Base-by-base conservation (phyloP, 2,888 invertebrate genomes). In the Dryobotodes eremita region DNA sequence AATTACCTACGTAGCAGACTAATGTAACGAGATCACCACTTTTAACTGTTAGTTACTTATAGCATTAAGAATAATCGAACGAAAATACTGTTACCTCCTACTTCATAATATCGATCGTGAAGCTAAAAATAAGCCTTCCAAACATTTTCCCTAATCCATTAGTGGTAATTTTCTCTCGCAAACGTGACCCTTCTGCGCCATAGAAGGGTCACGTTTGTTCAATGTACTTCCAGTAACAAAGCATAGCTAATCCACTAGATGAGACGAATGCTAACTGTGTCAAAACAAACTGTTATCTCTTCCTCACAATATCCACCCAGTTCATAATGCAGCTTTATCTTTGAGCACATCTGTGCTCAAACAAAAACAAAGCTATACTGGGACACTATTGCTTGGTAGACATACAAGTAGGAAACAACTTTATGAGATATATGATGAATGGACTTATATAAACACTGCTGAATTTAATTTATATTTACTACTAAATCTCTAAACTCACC, bases 221-320 rank as follows among this genome's bases (percentile, higher is more conserved):
- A 55, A 48, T 62, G 31, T 36, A 36, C 31, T 36, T n/a, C 0
- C 17, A n/a, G 36, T 42, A 50, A 42, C 20, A 42, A 73, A 65
- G 10, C 50, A 36, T 4, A 66, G 15, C 6, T 36, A 61, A 66
- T 55, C 11, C 8, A 42, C 17, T 3, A 26, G 31, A 64, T 53
- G 23, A 55, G 15, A n/a, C 15, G 15, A 55, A 62, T 55, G 26
- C 5, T 42, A 20, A 26, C n/a, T 46, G 31, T 42, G 15, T 66
- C 59, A 53, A 53, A 83, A 66, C 59, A 66, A 55, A 61, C n/a
- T 48, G 53, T 66, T 83, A 83, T 79, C 77, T 59, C 15, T 65
- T 31, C 64, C 20, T 50, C 17, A 62, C 20, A n/a, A 6, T 31
- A 57, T 13, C 10, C 42, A 77, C 65, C 6, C 23, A 53, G 31